Conservation (phyloP, 2,797 vertebrate species). For the Phalloptychus januarius region DNA sequence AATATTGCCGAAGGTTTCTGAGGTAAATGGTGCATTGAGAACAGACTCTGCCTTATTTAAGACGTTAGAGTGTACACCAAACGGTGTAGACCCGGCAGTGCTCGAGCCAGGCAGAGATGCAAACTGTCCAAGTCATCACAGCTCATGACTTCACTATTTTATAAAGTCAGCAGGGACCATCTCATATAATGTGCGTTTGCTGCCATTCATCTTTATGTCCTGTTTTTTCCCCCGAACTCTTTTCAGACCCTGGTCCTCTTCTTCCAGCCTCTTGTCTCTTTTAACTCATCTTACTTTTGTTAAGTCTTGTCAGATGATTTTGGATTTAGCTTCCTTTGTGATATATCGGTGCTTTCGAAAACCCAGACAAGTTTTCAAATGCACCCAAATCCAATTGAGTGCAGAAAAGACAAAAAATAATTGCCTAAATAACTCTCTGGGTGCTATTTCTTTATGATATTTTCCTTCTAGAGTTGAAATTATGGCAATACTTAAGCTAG, state of each 20-base stretch:
- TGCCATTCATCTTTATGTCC: conserved; percentile 7
- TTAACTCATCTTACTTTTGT: not conserved
- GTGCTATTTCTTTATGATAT: not conserved
- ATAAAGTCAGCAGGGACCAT: conserved; percentile 7
- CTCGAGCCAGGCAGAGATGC: conserved; percentile 16
- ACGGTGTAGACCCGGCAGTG: conserved; percentile 13
- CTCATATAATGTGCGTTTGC: not conserved
- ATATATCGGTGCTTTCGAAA: not conserved
- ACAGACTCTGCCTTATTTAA: conserved; percentile 53
- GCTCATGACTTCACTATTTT: conserved; percentile 10
- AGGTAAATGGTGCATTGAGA: conserved; percentile 51
- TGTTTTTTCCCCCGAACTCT: not conserved
- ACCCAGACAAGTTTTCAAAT: not conserved
- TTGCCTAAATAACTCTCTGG: not conserved
- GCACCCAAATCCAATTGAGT: not conserved
- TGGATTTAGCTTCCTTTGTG: not conserved
- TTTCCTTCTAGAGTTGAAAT: not conserved
- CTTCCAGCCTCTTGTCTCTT: not conserved
- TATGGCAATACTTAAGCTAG: not conserved
- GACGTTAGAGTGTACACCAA: conserved; percentile 54
- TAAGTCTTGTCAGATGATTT: not conserved
- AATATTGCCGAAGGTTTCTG: conserved; percentile 31
- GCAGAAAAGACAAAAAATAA: not conserved
- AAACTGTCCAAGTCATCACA: conserved; percentile 21
- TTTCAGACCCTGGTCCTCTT: not conserved